Evolutionary conservation across 2,797 vertebrate genomes (phyloP).

Genomic region (Orientallactaga sibirica): DNA sequence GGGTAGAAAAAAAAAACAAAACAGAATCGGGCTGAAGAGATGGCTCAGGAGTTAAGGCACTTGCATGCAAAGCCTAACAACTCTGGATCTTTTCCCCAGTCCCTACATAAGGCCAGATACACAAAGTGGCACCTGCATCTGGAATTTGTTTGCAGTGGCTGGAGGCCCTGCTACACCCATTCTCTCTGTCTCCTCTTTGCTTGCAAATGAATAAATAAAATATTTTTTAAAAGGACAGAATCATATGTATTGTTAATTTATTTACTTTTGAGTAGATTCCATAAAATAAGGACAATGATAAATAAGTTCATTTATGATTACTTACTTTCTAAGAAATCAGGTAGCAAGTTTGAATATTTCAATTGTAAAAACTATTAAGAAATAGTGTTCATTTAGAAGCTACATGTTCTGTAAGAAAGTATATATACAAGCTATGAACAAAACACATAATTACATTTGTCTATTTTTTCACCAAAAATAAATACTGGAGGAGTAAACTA

Average conservation of each 20-base stretch:
- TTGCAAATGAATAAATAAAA: too few relatives aligned
- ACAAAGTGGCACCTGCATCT: too few relatives aligned
- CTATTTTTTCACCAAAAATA: not conserved
- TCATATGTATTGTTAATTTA: not conserved
- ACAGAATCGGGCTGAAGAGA: too few relatives aligned
- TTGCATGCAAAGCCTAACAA: too few relatives aligned
- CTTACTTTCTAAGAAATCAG: constrained; percentile 9
- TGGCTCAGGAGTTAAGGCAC: too few relatives aligned
- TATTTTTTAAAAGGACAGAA: not conserved
- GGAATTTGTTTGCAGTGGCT: too few relatives aligned
- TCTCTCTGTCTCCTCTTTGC: too few relatives aligned
- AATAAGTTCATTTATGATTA: not conserved
- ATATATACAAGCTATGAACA: not conserved
- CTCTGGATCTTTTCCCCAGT: too few relatives aligned
- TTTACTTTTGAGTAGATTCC: not conserved
- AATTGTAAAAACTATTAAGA: not conserved
- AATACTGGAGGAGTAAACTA: not conserved
- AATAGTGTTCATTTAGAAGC: not conserved
- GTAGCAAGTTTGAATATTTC: not conserved
- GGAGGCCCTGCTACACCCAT: too few relatives aligned
- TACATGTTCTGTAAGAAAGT: not conserved
- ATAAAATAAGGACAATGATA: constrained; percentile 22
- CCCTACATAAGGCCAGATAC: too few relatives aligned
- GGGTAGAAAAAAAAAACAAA: not conserved
- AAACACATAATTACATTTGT: not conserved